Base-by-base conservation (phyloP, 2,113 vertebrate species). In the Boulengeromyrus knoepffleri region DNA sequence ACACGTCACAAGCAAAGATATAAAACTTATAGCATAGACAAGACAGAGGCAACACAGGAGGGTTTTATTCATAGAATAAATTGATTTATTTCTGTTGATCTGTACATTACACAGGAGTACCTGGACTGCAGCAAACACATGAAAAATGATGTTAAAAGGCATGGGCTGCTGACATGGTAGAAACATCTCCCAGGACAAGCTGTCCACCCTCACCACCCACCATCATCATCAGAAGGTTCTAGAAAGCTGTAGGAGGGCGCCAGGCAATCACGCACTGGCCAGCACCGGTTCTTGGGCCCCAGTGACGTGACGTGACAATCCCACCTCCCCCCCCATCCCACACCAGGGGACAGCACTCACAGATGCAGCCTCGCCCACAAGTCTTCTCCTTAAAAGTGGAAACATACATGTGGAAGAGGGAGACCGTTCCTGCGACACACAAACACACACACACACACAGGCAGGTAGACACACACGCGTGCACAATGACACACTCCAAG, bases 51-150 rank as follows among this genome's bases (percentile, higher is more conserved):
- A 86, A 88, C 87, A 62, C 89, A 39, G 46, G 58, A 70, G 17
- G 84, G 89, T 62, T 85, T 91, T 50, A 62, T 88, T 88, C 42
- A 53, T 96, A 96, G 96, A 97, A 97, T 96, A 97, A 96, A 96
- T 95, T 92, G 91, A 95, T 97, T 96, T 96, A 96, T 96, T 85
- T 97, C 91, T 92, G 93, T 96, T 95, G 93, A 93, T 95, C 93
- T 96, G 95, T 96, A 96, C 96, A 97, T 95, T 95, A 93, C 96
- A 95, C 90, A 96, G 93, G 95, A 95, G 95, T 95, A 96, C 95
- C 96, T 96, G 95, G 92, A 96, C 95, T 94, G 95, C 94, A 96
- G 95, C 94, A 95, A 95, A 90, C 85, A 93, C 91, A 93, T 91
- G 90, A n/a, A 93, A 94, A 94, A 94, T 93, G 93, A 95, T 94